Evolutionary conservation across 23 tunicate species (phyloP).

Genomic region (Aplidium turbinatum): DNA sequence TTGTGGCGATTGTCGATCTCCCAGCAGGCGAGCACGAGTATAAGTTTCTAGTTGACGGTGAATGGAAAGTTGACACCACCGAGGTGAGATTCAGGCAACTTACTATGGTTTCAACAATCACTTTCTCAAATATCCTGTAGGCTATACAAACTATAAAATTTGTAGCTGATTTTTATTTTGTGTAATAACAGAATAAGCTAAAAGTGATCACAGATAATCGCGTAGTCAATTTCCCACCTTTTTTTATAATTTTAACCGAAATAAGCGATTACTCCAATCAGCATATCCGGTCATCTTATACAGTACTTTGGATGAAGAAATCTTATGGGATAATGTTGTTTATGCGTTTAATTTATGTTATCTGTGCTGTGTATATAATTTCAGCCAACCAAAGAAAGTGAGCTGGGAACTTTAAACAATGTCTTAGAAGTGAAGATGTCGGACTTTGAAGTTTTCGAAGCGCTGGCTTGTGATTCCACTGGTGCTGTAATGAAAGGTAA

Average conservation of each 20-base stretch:
- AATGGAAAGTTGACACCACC: conserved; percentile 76
- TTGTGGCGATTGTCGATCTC: conserved; percentile 87
- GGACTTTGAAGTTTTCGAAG: conserved; percentile 96
- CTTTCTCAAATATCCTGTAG: neutral
- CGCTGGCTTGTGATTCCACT: conserved; percentile 73
- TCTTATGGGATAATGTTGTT: too few relatives aligned
- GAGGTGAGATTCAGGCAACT: too few relatives aligned
- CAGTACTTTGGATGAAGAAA: too few relatives aligned
- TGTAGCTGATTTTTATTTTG: neutral
- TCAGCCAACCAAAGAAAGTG: conserved; percentile 74
- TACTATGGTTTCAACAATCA: too few relatives aligned
- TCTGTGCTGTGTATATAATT: neutral
- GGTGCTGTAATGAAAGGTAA: conserved; percentile 30
- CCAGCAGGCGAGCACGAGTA: conserved; percentile 95
- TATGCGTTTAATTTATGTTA: neutral
- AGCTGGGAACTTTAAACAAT: conserved; percentile 66
- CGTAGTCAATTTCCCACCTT: neutral
- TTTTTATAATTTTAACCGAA: too few relatives aligned
- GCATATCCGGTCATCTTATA: too few relatives aligned
- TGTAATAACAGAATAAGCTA: neutral
- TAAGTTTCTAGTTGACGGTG: conserved; percentile 92
- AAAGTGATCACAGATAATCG: neutral
- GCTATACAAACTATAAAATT: too few relatives aligned
- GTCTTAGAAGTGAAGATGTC: conserved; percentile 74
- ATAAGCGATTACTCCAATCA: too few relatives aligned